These are phyloP conservation scores for Idaea dimidiata DNA, from an alignment of 2,888 invertebrate species.

Conservation along the genomic window DNA sequence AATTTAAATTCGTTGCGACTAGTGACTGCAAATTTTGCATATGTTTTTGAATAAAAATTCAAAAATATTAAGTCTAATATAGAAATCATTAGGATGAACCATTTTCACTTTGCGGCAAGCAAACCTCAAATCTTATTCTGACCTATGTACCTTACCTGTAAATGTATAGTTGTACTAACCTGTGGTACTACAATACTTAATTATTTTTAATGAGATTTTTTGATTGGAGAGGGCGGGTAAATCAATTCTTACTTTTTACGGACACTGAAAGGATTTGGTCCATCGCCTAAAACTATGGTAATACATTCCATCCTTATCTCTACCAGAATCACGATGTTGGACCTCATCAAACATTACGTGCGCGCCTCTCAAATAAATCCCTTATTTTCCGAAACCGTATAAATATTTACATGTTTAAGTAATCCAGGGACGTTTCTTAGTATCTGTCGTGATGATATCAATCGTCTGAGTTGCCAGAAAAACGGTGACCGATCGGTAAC, in stretches of 20 bases:
- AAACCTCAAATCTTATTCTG: no score
- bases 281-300: neutral
- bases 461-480: constrained; percentile 46
- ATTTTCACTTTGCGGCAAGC: no score
- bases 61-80: no score
- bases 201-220: no score
- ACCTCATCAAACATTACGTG: constrained; percentile 16
- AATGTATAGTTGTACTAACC: no score
- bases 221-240: no score
- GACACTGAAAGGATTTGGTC: neutral
- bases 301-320: neutral
- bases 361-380: constrained; percentile 22
- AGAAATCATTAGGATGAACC: no score
- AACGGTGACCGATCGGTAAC: constrained; percentile 50
- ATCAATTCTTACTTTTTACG: neutral
- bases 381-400: constrained; percentile 16
- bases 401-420: constrained; percentile 39
- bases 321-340: neutral
- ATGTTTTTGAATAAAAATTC: no score
- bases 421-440: constrained; percentile 25
- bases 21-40: no score
- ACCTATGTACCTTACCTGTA: no score
- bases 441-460: constrained; percentile 55
- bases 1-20: no score
- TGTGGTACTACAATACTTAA: no score